phyloP scores from a whole-genome alignment of 64 coral and sea anemone species.

The Stylophora pistillata region DNA sequence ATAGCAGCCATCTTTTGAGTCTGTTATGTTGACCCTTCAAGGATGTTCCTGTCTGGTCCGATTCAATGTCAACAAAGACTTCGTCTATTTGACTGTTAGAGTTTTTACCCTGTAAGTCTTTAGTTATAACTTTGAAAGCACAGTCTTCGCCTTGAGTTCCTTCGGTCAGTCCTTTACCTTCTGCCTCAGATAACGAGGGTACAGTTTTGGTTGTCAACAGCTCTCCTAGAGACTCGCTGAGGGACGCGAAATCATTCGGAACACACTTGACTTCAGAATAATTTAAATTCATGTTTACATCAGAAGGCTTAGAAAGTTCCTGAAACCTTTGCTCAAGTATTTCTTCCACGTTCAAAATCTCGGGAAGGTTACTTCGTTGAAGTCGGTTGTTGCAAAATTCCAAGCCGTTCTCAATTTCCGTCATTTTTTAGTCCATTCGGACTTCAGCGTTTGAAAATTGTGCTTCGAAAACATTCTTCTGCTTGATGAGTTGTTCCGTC shows the following conservation, averaged over 20 bases:
- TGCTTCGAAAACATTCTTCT: neutral
- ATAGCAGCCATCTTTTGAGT: neutral
- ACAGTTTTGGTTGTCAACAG: neutral
- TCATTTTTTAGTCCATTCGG: neutral
- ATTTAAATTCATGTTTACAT: neutral
- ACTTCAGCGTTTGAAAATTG: neutral
- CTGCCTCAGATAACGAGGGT: neutral
- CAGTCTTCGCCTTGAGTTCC: neutral
- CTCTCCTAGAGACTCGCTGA: neutral
- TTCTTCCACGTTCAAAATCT: conserved; percentile 23
- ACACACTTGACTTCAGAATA: neutral
- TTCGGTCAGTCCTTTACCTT: neutral
- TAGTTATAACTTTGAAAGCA: neutral
- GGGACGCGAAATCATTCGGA: neutral
- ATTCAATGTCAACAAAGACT: neutral
- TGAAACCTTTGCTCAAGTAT: neutral
- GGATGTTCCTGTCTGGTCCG: neutral
- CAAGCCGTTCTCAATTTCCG: neutral
- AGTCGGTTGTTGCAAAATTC: neutral
- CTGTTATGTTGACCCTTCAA: neutral
- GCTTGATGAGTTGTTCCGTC: neutral
- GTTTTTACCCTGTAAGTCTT: neutral
- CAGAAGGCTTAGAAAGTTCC: neutral
- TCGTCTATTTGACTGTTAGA: neutral
- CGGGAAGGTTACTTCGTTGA: neutral